Base-by-base conservation (phyloP, 2,888 invertebrate species). In the Agapostemon virescens region DNA sequence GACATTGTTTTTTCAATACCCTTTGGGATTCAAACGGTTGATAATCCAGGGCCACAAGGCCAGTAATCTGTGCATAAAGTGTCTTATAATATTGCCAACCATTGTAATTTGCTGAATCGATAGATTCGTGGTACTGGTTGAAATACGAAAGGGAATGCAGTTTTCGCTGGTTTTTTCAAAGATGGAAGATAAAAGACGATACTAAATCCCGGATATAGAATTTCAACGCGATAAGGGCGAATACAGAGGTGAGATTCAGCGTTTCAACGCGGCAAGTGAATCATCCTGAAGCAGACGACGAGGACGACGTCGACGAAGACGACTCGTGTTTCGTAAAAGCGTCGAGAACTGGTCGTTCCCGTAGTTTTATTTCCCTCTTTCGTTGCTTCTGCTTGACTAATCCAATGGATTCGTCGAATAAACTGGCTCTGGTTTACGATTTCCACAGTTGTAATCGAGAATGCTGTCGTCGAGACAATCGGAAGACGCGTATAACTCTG, bases 301-400 rank as follows among this genome's bases (percentile, higher is more conserved):
- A n/a, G n/a, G n/a, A n/a, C n/a, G n/a, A n/a, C n/a, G n/a, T n/a
- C 72, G 63, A 49, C 33, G n/a, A n/a, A n/a, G n/a, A n/a, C n/a
- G 66, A 69, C 84, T 82, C 77, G 77, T 76, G 79, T 82, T 78
- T 85, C 82, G 82, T 66, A 49, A 79, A 40, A 52, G 45, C 77
- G 79, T 82, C 17, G 40, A 55, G 45, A n/a, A n/a, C 33, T 58
- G 40, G 69, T 68, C 77, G 72, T 85, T 85, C 80, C 74, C 82
- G 61, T 36, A 0, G 77, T 74, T 79, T 83, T 66, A 64, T 67
- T 64, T 72, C 49, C 40, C 42, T 66, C 67, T 69, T 66, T 66
- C 40, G 26, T 38, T 17, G 15, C 61, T 77, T 64, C 30, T 52
- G 66, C 49, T 33, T 52, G 67, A 66, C 55, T 68, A 55, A 77